Evolutionary conservation across 2,797 vertebrate genomes (phyloP).

Genomic region (Alfaro cultratus): DNA sequence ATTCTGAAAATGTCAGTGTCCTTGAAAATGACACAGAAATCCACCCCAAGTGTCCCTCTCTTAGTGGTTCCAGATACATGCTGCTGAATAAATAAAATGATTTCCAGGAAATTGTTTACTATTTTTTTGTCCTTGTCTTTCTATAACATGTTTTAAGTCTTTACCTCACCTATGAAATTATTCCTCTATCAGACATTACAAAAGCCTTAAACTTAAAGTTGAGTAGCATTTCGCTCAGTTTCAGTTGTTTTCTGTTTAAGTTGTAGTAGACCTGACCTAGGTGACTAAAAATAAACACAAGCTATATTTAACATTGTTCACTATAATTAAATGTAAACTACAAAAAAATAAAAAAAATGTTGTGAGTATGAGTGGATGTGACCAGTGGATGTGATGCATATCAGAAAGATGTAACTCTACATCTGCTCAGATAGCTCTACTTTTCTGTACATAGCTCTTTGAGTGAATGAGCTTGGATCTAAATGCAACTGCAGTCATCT

Average conservation of each 20-base stretch:
- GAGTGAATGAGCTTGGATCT: not conserved
- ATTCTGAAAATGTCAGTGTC: slow-evolving; percentile 10
- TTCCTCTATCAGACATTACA: too few species aligned
- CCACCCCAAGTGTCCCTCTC: not conserved
- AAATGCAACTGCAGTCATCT: not conserved
- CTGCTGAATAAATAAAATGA: not conserved
- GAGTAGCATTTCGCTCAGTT: too few species aligned
- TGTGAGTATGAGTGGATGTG: not conserved
- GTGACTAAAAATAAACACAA: too few species aligned
- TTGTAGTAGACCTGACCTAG: too few species aligned
- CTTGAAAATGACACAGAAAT: not conserved
- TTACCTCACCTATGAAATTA: too few species aligned
- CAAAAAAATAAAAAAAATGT: not conserved
- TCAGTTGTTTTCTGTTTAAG: too few species aligned
- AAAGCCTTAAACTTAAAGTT: too few species aligned
- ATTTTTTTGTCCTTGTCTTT: not conserved
- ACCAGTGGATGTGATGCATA: not conserved
- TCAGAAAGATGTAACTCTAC: not conserved
- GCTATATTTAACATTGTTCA: too few species aligned
- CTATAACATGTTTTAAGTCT: not conserved
- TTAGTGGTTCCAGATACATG: not conserved
- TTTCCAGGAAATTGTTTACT: not conserved
- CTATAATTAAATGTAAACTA: not conserved
- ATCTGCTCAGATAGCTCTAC: not conserved
- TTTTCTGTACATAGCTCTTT: not conserved